Evolutionary conservation across 2,797 vertebrate genomes (phyloP).

Genomic region (Parauchenoglanis ngamensis): DNA sequence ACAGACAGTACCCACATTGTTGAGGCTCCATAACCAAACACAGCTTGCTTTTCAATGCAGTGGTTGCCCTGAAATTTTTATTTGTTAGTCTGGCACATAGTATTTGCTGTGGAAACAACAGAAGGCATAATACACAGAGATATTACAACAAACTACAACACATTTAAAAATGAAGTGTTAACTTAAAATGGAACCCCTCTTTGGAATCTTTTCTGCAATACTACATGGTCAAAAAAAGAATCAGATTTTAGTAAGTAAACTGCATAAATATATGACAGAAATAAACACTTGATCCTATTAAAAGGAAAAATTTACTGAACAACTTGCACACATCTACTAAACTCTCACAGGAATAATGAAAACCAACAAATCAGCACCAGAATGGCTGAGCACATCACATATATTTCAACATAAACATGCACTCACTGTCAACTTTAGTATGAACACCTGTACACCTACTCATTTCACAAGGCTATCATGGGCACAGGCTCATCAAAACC

Average conservation of each 20-base stretch:
- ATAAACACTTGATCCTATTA: not conserved
- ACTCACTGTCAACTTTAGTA: not conserved
- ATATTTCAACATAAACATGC: not conserved
- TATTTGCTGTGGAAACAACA: slow-evolving; percentile 24
- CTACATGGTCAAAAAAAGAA: not conserved
- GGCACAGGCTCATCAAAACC: too few species aligned
- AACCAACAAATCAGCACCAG: not conserved
- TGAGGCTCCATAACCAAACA: slow-evolving; percentile 23
- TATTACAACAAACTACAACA: not conserved
- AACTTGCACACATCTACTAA: not conserved
- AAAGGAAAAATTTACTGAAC: not conserved
- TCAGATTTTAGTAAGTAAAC: not conserved
- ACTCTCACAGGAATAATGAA: not conserved
- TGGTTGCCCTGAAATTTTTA: slow-evolving; percentile 12
- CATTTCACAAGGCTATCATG: too few species aligned
- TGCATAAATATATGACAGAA: not conserved
- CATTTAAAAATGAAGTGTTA: not conserved
- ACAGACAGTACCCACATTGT: slow-evolving; percentile 18
- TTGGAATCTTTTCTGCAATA: not conserved
- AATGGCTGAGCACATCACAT: not conserved
- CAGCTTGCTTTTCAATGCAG: slow-evolving; percentile 30
- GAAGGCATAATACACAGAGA: not conserved
- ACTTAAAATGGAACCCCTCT: not conserved
- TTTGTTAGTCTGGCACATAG: slow-evolving; percentile 11
- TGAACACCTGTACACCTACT: too few species aligned